Conservation (phyloP, 1,140 invertebrate species). For the Globodera rostochiensis region DNA sequence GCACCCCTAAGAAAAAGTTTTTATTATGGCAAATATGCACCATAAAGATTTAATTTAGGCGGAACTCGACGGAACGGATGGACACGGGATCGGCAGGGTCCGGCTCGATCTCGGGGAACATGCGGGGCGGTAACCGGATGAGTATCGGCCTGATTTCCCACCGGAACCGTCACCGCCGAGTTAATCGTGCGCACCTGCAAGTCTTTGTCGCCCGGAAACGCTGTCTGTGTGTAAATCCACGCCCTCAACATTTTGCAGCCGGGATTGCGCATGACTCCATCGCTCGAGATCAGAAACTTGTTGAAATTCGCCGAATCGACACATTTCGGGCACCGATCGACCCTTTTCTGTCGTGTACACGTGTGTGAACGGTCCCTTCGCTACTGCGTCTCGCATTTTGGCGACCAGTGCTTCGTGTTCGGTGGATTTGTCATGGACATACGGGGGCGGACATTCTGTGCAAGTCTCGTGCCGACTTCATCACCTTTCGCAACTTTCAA, state of each 20-base stretch:
- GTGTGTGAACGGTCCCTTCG: not conserved
- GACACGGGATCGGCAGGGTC: too few relatives aligned
- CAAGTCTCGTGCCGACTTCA: too few relatives aligned
- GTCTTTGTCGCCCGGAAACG: not conserved
- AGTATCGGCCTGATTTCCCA: too few relatives aligned
- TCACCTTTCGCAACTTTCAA: too few relatives aligned
- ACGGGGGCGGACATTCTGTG: not conserved
- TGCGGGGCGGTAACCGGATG: too few relatives aligned
- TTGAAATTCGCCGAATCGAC: conserved; percentile 1
- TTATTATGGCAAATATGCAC: too few relatives aligned
- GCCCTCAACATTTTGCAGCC: not conserved
- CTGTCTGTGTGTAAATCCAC: not conserved
- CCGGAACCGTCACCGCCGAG: not conserved
- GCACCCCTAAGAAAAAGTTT: too few relatives aligned
- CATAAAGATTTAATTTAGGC: too few relatives aligned
- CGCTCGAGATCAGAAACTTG: not conserved
- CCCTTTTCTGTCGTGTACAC: not conserved
- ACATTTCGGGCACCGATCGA: not conserved
- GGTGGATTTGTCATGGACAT: not conserved
- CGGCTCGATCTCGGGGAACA: too few relatives aligned
- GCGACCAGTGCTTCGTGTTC: conserved; percentile 5
- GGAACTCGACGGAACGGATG: too few relatives aligned
- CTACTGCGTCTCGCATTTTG: not conserved
- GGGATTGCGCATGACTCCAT: not conserved
- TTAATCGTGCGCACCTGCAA: not conserved